Evolutionary conservation across 2,113 vertebrate genomes (phyloP).

Genomic region (Brienomyrus longianalis): DNA sequence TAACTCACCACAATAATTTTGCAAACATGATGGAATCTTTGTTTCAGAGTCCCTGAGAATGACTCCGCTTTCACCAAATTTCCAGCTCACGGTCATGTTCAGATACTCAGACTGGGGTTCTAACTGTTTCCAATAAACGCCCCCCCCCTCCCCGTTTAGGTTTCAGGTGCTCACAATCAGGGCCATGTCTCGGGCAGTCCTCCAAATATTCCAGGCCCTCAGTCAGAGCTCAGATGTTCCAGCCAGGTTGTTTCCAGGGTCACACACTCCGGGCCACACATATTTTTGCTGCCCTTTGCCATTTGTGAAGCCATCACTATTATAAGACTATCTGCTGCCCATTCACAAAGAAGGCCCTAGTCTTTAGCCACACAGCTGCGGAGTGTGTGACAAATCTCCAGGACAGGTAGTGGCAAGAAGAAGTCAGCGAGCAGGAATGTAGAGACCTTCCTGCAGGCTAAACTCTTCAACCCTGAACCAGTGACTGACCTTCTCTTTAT

Average conservation of each 20-base stretch:
- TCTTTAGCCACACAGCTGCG: not conserved
- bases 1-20: constrained; percentile 63
- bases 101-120: not conserved
- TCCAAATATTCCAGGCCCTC: not conserved
- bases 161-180: not conserved
- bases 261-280: not conserved
- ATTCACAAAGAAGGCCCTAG: not conserved
- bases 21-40: constrained; percentile 71
- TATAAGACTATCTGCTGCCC: not conserved
- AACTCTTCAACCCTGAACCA: constrained; percentile 44
- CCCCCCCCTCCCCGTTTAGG: not conserved
- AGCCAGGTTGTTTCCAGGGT: not conserved
- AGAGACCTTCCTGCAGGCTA: constrained; percentile 30
- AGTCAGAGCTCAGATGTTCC: not conserved
- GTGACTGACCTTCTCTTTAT: constrained; percentile 31
- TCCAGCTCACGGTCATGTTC: not conserved
- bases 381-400: not conserved
- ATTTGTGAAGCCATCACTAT: not conserved
- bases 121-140: not conserved
- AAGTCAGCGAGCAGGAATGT: not conserved
- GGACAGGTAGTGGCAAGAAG: constrained; percentile 3
- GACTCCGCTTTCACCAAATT: constrained; percentile 13
- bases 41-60: not conserved
- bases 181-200: not conserved
- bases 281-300: not conserved